phyloP scores from a whole-genome alignment of 1,140 invertebrate species.

The Lasaia peninsularis region DNA sequence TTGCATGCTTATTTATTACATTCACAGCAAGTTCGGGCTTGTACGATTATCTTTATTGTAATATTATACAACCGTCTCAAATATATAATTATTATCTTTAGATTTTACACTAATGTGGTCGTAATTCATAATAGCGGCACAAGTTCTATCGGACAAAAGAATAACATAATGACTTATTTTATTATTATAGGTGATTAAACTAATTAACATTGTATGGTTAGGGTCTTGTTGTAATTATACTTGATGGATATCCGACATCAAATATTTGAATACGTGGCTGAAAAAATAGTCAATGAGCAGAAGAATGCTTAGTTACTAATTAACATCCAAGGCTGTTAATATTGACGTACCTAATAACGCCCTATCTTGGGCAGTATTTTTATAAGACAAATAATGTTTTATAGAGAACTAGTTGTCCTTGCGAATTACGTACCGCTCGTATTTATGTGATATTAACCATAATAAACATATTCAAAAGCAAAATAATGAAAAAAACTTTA shows the following conservation, averaged over 20 bases:
- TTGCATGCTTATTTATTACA: not conserved
- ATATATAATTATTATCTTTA: not conserved
- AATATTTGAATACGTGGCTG: not conserved
- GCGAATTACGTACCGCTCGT: too few species aligned
- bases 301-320: not conserved
- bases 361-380: not conserved
- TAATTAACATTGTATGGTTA: conserved; percentile 6
- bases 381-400: too few species aligned
- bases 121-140: conserved; percentile 1
- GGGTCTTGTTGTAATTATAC: conserved; percentile 3
- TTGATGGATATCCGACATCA: conserved; percentile 2
- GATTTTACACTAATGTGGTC: not conserved
- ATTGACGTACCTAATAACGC: not conserved
- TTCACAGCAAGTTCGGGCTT: not conserved
- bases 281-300: conserved; percentile 1
- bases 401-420: too few species aligned
- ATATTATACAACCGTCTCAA: conserved; percentile 7
- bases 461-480: too few species aligned
- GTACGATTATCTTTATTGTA: conserved; percentile 1
- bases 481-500: too few species aligned
- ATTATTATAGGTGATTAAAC: conserved; percentile 5
- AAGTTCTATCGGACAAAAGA: not conserved
- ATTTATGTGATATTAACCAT: too few species aligned
- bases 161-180: not conserved
- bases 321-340: not conserved